Evolutionary conservation across 2,888 invertebrate species (phyloP).

Genomic region (Bembecia ichneumoniformis): DNA sequence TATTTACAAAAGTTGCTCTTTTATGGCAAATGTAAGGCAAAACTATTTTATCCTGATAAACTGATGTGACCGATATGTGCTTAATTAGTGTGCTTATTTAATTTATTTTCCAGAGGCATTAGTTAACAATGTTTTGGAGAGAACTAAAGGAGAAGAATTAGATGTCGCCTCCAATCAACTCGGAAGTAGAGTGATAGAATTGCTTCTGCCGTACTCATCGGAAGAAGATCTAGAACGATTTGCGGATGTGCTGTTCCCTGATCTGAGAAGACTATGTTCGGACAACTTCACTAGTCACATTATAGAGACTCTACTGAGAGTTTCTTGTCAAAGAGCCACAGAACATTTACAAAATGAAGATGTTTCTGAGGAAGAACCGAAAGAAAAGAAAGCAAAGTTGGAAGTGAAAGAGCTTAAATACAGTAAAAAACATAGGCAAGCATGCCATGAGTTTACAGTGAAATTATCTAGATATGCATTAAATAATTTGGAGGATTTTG

Average conservation of each 20-base stretch:
- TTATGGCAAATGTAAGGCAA: too few species aligned
- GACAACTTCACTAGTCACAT: constrained; percentile 87
- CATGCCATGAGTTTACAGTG: constrained; percentile 76
- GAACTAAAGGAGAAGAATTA: constrained; percentile 79
- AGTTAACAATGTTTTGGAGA: constrained; percentile 82
- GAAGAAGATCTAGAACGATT: constrained; percentile 75
- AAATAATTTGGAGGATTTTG: constrained; percentile 89
- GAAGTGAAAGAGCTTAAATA: constrained; percentile 36
- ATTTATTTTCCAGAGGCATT: constrained; percentile 66
- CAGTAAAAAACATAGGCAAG: constrained; percentile 55
- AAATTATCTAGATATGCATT: constrained; percentile 82
- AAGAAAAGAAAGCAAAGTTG: constrained; percentile 32
- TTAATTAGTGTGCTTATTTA: constrained; percentile 1
- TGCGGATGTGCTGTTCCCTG: constrained; percentile 74
- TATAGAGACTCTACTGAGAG: constrained; percentile 76
- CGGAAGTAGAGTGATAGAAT: constrained; percentile 83
- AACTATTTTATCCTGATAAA: too few species aligned
- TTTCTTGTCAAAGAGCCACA: constrained; percentile 69
- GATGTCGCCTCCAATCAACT: constrained; percentile 84
- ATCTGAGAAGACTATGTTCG: constrained; percentile 78
- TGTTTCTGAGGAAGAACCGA: constrained; percentile 23
- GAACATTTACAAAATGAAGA: constrained; percentile 32
- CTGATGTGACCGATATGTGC: too few species aligned
- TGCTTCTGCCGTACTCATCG: constrained; percentile 78
- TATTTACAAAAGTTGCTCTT: too few species aligned